Evolutionary conservation across 2,797 vertebrate genomes (phyloP).

Genomic region (Helostoma temminkii): DNA sequence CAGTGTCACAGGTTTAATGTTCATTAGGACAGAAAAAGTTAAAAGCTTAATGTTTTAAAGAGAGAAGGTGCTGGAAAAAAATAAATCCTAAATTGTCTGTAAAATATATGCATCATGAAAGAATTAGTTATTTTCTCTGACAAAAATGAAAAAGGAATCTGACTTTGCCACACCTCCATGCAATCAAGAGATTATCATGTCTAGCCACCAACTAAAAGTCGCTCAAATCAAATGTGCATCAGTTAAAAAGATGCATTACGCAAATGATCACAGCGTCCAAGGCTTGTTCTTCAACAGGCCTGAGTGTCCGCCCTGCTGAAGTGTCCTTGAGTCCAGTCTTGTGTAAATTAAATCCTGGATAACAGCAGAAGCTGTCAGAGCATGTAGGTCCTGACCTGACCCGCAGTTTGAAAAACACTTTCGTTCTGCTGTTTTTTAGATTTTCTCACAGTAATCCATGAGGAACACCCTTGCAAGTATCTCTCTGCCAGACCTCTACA

Average conservation of each 20-base stretch:
- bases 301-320: constrained; percentile 41
- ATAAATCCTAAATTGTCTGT: neutral
- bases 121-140: neutral
- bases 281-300: constrained; percentile 25
- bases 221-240: constrained; percentile 29
- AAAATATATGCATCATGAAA: neutral
- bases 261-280: constrained; percentile 33
- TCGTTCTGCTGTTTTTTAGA: constrained; percentile 53
- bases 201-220: constrained; percentile 34
- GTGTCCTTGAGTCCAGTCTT: constrained; percentile 58
- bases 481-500: constrained; percentile 74
- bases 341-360: constrained; percentile 60
- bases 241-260: constrained; percentile 14
- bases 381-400: constrained; percentile 35
- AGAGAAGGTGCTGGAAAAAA: neutral
- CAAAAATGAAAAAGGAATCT: constrained; percentile 2
- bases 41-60: neutral
- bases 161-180: neutral
- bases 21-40: neutral
- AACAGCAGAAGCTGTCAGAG: constrained; percentile 43
- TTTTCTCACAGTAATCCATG: constrained; percentile 71
- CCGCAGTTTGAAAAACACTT: constrained; percentile 40
- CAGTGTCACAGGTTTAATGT: neutral
- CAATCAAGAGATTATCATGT: constrained; percentile 21
- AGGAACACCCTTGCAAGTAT: constrained; percentile 72